phyloP scores from a whole-genome alignment of 2,888 invertebrate species.

The Metellina segmentata region DNA sequence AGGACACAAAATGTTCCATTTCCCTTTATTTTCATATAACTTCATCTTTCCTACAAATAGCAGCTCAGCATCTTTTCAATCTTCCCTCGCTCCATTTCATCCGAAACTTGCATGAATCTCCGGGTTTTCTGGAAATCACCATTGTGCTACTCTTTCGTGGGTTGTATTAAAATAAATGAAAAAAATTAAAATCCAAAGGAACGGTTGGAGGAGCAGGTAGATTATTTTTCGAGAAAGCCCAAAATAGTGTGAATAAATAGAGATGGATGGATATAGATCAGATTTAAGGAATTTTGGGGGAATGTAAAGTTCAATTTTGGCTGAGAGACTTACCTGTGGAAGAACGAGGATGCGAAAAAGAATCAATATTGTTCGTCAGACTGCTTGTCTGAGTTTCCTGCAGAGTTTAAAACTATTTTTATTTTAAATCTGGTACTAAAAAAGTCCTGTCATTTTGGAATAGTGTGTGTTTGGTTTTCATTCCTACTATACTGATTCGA shows the following conservation, averaged over 20 bases:
- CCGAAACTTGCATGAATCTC: not conserved
- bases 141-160: not conserved
- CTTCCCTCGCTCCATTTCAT: not conserved
- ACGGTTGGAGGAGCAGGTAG: not conserved
- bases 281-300: not conserved
- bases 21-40: too few relatives aligned
- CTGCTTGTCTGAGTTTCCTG: not conserved
- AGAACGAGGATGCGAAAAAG: not conserved
- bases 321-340: not conserved
- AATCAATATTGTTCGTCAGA: not conserved
- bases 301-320: not conserved
- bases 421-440: not conserved
- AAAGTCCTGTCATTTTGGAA: too few relatives aligned
- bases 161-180: not conserved
- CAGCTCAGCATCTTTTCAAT: not conserved
- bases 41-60: not conserved
- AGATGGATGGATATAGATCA: not conserved
- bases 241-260: not conserved
- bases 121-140: not conserved
- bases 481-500: too few relatives aligned
- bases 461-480: too few relatives aligned
- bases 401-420: not conserved
- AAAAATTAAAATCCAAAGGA: not conserved
- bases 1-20: too few relatives aligned
- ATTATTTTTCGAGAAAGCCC: not conserved